Evolutionary conservation across 2,797 vertebrate species (phyloP), one percentile per base, ranked within the genome.

Genomic region (Danio albolineatus): DNA sequence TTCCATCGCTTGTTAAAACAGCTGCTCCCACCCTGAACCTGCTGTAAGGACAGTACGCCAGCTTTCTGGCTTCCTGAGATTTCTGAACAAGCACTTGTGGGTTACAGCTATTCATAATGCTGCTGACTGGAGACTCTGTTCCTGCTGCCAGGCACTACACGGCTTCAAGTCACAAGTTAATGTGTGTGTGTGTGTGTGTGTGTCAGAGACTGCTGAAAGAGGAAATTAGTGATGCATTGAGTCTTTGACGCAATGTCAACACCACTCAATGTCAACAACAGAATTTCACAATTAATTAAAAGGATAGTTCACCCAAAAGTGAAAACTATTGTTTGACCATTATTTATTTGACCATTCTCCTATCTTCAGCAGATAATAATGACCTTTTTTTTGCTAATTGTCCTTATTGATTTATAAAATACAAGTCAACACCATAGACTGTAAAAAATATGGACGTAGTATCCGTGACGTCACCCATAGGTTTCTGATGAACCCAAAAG

Each of bases 11-110:
- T 0, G 94, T 91, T 78, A 96, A 91, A 36, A 96, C 86, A 0
- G 95, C 95, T 0, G 95, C 95, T 0, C 95, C 95, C 43, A 96
- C 95, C 0, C 90, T 93, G 89, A 95, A 96, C 12, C 48, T 89
- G 83, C 95, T 96, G 90, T 96, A 96, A 44, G 95, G 95, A 78
- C 94, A 94, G 73, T 96, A 93, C 0, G 95, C 92, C 0, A 84
- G 86, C 6, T 73, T 80, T 87, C 93, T 95, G 64, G 95, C 95
- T 66, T 94, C 86, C 1, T 65, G 88, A 41, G 91, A 88, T 56
- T 64, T 80, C 2, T 38, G 19, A 73, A 95, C 43, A 19, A 95
- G 88, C 4, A 1, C 72, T 72, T 88, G 5, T 21, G 54, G 41
- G 43, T 44, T 77, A 8, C 5, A 43, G 49, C 12, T 51, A 69